Percentiles rank a stretch among this genome's conserved stretches.
phyloP scores from a whole-genome alignment of 1,140 invertebrate genomes.

The Prorops nasuta region DNA sequence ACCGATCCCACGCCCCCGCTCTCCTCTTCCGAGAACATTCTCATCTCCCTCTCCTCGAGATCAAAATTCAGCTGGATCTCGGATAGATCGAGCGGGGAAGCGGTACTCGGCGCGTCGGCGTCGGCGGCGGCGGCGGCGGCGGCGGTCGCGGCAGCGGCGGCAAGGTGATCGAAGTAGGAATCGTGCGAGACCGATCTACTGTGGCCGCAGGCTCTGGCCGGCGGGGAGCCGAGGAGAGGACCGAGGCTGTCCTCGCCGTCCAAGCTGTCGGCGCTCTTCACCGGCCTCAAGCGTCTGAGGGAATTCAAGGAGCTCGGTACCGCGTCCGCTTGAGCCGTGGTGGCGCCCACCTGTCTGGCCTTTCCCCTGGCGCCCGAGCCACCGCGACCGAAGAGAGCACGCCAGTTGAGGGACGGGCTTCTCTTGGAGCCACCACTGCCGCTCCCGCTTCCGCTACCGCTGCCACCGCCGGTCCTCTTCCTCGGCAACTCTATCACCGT shows the following conservation, averaged over 20 bases:
- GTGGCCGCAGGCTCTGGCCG: constrained; percentile 56
- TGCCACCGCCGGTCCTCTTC: constrained; percentile 59
- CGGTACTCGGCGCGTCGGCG: constrained; percentile 57
- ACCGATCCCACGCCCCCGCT: constrained; percentile 62
- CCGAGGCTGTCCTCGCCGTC: constrained; percentile 53
- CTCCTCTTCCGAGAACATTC: constrained; percentile 84
- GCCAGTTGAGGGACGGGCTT: constrained; percentile 76
- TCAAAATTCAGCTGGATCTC: constrained; percentile 81
- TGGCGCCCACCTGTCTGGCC: constrained; percentile 64
- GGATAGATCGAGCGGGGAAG: constrained; percentile 70
- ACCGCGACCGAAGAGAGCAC: constrained; percentile 69
- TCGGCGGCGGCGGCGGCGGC: no score
- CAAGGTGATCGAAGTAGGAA: constrained; percentile 81
- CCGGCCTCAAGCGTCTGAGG: constrained; percentile 61
- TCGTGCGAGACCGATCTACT: constrained; percentile 82
- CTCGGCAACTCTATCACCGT: constrained; percentile 87
- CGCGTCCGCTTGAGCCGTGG: constrained; percentile 47
- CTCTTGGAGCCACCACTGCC: no score
- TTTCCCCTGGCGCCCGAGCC: constrained; percentile 59
- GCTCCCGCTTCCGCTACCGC: no score
- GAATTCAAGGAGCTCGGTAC: constrained; percentile 48
- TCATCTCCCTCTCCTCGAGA: constrained; percentile 79
- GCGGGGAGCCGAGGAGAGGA: constrained; percentile 51
- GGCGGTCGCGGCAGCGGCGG: no score
- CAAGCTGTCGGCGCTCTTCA: constrained; percentile 71